Evolutionary conservation across 2,888 invertebrate species (phyloP), one percentile per base, ranked within the genome.

Genomic region (Proisotoma minuta): DNA sequence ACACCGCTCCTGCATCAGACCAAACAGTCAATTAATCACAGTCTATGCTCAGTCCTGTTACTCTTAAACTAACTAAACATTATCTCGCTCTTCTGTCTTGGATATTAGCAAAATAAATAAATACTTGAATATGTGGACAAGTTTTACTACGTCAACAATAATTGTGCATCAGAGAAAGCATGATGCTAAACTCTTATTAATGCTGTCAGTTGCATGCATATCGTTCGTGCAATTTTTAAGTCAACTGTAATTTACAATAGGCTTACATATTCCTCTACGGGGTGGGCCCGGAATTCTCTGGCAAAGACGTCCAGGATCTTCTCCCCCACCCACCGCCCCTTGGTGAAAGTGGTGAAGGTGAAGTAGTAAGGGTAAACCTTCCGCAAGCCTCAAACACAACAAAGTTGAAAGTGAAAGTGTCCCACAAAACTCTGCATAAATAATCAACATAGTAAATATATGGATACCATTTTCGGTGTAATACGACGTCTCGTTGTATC

Each of bases 351-450:
- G 67, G 92, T 91, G 81, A 95, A 97, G 65, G 92, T 93, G 82
- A 93, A 97, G 80, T 92, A 91, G 81, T 97, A 97, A 0, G 97
- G 97, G 78, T 93, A 94, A 1, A 97, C 96, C 82, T 97, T 96
- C 73, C 96, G 84, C 73, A 96, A 84, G 74, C 93, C 94, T 92
- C 83, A 23, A 81, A 57, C 10, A 28, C 58, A 28, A 59, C 48
- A 63, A 54, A 49, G 20, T 4, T 43, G 18, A 61, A 48, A 56
- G 39, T 48, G 15, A 22, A 48, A 26, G 24, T 15, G 12, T 18
- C 26, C 23, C 53, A 53, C 2, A 8, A 24, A 52, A 23, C 34
- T 34, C 8, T 34, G 8, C 34, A 34, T 34, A 34, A 34, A 20
- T 15, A 20, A 43, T 43, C 20, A 20, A 43, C 5, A 43, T 4